phyloP scores from a whole-genome alignment of 1,140 invertebrate species.

The Hesperophylax magnus region DNA sequence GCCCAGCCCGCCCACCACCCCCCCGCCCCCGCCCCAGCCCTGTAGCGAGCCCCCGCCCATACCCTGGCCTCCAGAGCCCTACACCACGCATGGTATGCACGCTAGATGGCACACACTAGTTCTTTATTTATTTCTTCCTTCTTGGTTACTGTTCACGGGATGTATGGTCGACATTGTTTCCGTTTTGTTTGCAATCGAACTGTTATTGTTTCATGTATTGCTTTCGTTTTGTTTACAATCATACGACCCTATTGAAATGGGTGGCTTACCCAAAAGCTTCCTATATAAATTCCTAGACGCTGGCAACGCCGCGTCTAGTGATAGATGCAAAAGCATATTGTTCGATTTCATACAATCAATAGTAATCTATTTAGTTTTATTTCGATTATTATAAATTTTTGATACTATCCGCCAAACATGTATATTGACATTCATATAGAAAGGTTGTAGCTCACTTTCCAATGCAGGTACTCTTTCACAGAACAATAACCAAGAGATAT shows the following conservation, averaged over 20 bases:
- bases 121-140: conserved; percentile 16
- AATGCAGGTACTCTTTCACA: no score
- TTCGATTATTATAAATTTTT: no score
- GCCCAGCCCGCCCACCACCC: not conserved
- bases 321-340: no score
- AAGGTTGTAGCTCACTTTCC: no score
- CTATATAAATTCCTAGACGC: no score
- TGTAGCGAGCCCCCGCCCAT: conserved; percentile 1
- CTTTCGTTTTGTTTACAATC: not conserved
- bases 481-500: no score
- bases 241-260: not conserved
- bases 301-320: no score
- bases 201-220: not conserved
- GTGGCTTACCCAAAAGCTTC: not conserved
- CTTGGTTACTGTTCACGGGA: not conserved
- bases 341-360: no score
- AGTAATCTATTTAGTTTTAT: no score
- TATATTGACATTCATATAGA: no score
- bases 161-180: not conserved
- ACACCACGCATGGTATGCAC: conserved; percentile 38
- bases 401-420: no score
- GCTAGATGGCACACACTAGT: conserved; percentile 26
- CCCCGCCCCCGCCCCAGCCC: not conserved
- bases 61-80: conserved; percentile 24
- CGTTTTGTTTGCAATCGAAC: not conserved